Evolutionary conservation across 2,797 vertebrate species (phyloP).

Genomic region (Clamator glandarius): DNA sequence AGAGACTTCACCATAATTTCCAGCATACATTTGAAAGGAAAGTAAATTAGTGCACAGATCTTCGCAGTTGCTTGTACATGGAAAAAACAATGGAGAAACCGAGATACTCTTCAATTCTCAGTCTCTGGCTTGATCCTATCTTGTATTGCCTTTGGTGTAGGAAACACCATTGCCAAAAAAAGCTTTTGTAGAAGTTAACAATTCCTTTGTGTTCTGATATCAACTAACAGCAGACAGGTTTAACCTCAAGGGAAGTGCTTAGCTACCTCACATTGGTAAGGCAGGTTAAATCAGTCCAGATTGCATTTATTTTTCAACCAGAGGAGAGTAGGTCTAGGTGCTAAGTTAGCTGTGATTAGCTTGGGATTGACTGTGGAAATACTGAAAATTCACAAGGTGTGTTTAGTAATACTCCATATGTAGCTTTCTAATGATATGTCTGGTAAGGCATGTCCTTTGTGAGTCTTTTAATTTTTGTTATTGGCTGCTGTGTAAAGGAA

Average conservation of each 20-base stretch:
- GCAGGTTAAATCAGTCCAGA: neutral
- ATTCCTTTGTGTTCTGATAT: neutral
- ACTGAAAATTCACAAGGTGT: neutral
- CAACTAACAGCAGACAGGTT: slow-evolving; percentile 1
- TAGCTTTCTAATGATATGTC: neutral
- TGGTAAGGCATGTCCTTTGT: neutral
- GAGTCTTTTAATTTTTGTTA: neutral
- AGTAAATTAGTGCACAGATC: neutral
- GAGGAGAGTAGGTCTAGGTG: neutral
- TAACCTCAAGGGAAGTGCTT: slow-evolving; percentile 12
- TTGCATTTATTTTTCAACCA: neutral
- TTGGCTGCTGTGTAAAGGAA: neutral
- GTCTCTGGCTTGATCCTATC: slow-evolving; percentile 20
- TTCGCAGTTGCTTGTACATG: neutral
- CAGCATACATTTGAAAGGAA: neutral
- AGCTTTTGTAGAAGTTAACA: neutral
- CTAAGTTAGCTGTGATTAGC: neutral
- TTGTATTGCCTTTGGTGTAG: slow-evolving; percentile 29
- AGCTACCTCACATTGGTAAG: neutral
- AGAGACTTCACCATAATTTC: neutral
- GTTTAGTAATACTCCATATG: neutral
- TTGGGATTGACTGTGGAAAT: neutral
- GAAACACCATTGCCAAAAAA: slow-evolving; percentile 4
- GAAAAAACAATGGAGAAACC: neutral
- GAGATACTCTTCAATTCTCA: neutral